These are phyloP conservation scores for Bembecia ichneumoniformis DNA, from an alignment of 2,888 invertebrate genomes.

Conservation along the genomic window DNA sequence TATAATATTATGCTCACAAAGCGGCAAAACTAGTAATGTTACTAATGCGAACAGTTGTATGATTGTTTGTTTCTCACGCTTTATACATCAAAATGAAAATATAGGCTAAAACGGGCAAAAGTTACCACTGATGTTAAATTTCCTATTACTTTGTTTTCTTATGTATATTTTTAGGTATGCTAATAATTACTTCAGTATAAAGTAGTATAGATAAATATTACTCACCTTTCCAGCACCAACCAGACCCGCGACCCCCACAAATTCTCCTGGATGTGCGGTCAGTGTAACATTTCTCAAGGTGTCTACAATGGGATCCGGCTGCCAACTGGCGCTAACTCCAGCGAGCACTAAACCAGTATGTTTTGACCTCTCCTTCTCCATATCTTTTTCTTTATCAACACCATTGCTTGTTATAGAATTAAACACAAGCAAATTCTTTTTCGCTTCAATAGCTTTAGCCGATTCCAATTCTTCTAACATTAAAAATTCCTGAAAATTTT, in stretches of 20 bases:
- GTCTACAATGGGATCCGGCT: conserved; percentile 59
- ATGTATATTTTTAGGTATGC: too few species aligned
- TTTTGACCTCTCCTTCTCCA: conserved; percentile 23
- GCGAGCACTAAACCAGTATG: conserved; percentile 41
- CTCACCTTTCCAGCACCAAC: conserved; percentile 83
- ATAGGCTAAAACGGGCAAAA: too few species aligned
- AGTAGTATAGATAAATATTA: too few species aligned
- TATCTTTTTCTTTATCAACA: conserved; percentile 31
- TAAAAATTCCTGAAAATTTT: conserved; percentile 47
- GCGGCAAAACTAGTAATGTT: too few species aligned
- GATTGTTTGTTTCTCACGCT: too few species aligned
- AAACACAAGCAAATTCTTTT: conserved; percentile 16
- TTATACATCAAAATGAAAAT: too few species aligned
- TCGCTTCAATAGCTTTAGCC: conserved; percentile 25
- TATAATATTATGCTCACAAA: too few species aligned
- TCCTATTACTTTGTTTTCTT: too few species aligned
- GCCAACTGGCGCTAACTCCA: conserved; percentile 59
- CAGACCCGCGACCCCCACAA: conserved; percentile 79
- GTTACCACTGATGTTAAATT: too few species aligned
- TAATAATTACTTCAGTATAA: background rate
- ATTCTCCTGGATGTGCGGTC: conserved; percentile 66
- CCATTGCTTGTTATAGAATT: conserved; percentile 31
- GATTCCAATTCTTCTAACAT: conserved; percentile 49
- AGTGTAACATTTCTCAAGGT: conserved; percentile 68
- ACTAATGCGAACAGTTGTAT: too few species aligned